Percentiles rank a stretch among this genome's conserved stretches.
Evolutionary conservation across 2,888 invertebrate genomes (phyloP).

Genomic region (Pomacea canaliculata): DNA sequence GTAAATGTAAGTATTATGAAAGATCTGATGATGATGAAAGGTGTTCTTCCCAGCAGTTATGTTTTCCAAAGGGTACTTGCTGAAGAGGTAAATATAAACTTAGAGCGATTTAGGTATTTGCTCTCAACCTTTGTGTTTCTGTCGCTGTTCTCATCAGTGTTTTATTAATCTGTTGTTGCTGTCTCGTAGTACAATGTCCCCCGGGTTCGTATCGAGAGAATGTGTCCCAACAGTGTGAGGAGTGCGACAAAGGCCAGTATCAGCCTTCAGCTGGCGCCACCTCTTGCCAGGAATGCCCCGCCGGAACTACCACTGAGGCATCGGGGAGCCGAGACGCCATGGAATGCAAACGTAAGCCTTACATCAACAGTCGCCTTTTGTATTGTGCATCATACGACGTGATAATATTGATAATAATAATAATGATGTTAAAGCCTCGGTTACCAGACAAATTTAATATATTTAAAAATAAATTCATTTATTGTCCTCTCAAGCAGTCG

Average conservation of each 20-base stretch:
- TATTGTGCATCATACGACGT: too few relatives aligned
- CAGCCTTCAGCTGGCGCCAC: background rate
- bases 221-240: background rate
- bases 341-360: background rate
- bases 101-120: too few relatives aligned
- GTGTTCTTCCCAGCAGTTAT: too few relatives aligned
- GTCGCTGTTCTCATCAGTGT: background rate
- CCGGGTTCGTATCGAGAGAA: background rate
- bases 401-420: too few relatives aligned
- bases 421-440: too few relatives aligned
- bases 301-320: background rate
- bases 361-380: background rate
- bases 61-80: too few relatives aligned
- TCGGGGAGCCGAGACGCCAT: background rate
- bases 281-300: background rate
- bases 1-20: constrained; percentile 28
- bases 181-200: background rate
- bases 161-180: background rate
- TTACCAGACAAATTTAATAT: too few relatives aligned
- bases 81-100: too few relatives aligned
- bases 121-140: too few relatives aligned
- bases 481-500: too few relatives aligned
- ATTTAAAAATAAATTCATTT: too few relatives aligned
- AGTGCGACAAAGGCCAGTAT: background rate
- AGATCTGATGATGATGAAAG: background rate